Evolutionary conservation across 2,113 vertebrate species (phyloP), one percentile per base, ranked within the genome.

Genomic region (Cryptotis parvus): DNA sequence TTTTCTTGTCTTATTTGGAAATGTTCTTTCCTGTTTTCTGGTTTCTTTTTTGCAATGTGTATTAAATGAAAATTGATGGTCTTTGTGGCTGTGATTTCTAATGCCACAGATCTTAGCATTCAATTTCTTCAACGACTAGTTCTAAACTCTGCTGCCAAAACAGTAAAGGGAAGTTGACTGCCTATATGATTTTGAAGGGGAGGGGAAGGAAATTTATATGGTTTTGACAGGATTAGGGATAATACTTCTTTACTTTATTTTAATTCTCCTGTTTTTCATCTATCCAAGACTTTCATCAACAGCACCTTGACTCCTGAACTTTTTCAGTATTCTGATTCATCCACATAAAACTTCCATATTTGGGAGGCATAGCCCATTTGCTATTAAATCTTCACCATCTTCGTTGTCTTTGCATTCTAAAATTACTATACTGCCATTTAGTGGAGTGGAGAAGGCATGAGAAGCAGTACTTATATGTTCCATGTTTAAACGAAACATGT

Each of bases 41-140:
- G 77, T 7, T 4, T 95, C 85, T 49, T 85, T 91, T 75, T 55
- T 82, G 27, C 22, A 93, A 69, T 52, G 26, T 69, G 15, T 91
- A 73, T 35, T 33, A 84, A 75, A 0, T 87, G 10, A 58, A 81
- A 76, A 20, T 14, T 76, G 37, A 63, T 66, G 3, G 18, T 84
- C 11, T 41, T 65, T 74, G 37, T 63, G n/a, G 24, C 14, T 63
- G 20, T 6, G 9, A 41, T 77, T 7, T 89, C 70, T 81, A 41
- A 87, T 33, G 89, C 7, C 6, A 31, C 11, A 91, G 18, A 63
- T 63, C 4, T 89, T 84, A 61, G 41, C 43, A 82, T 8, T 89
- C 22, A 74, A 14, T 26, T 22, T 73, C 26, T 79, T 24, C 8
- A 86, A 39, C 85, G 16, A 68, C 33, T 74, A 88, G 73, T 35